These are phyloP conservation scores for Galbula dea DNA, from an alignment of 2,113 vertebrate genomes.

Conservation along the genomic window DNA sequence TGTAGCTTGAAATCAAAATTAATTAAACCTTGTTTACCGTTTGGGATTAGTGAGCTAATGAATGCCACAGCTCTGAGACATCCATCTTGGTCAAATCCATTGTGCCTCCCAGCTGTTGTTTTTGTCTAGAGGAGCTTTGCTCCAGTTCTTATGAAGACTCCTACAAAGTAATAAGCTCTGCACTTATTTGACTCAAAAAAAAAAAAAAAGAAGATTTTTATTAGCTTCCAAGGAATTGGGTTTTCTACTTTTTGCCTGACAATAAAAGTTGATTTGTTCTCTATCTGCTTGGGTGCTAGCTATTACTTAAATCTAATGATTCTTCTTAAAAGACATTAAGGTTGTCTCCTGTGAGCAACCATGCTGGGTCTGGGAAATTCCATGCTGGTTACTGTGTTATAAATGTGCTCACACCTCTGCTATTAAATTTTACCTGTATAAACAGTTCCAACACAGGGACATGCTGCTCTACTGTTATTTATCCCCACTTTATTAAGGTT, in stretches of 20 bases:
- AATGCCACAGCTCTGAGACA: slow-evolving; percentile 54
- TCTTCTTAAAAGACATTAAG: slow-evolving; percentile 12
- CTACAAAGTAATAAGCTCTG: slow-evolving; percentile 43
- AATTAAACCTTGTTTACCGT: slow-evolving; percentile 67
- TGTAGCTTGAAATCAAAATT: slow-evolving; percentile 57
- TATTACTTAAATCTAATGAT: slow-evolving; percentile 61
- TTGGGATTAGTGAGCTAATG: slow-evolving; percentile 64
- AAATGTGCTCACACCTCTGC: slow-evolving; percentile 26
- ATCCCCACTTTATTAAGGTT: slow-evolving; percentile 10
- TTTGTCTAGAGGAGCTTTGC: slow-evolving; percentile 29
- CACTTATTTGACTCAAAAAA: slow-evolving; percentile 34
- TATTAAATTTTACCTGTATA: slow-evolving; percentile 33
- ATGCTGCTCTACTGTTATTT: background rate
- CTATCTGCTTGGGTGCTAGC: slow-evolving; percentile 24
- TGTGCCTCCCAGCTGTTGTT: slow-evolving; percentile 66
- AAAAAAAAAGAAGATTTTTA: slow-evolving; percentile 25
- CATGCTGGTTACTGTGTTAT: background rate
- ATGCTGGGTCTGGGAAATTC: background rate
- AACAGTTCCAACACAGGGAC: background rate
- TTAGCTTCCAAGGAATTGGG: slow-evolving; percentile 57
- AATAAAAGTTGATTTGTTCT: slow-evolving; percentile 66
- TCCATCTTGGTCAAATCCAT: slow-evolving; percentile 58
- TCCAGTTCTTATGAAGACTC: slow-evolving; percentile 33
- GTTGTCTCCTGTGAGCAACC: slow-evolving; percentile 33
- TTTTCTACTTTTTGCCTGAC: slow-evolving; percentile 45